Evolutionary conservation across 2,113 vertebrate genomes (phyloP).

Genomic region (Hippoglossus stenolepis): DNA sequence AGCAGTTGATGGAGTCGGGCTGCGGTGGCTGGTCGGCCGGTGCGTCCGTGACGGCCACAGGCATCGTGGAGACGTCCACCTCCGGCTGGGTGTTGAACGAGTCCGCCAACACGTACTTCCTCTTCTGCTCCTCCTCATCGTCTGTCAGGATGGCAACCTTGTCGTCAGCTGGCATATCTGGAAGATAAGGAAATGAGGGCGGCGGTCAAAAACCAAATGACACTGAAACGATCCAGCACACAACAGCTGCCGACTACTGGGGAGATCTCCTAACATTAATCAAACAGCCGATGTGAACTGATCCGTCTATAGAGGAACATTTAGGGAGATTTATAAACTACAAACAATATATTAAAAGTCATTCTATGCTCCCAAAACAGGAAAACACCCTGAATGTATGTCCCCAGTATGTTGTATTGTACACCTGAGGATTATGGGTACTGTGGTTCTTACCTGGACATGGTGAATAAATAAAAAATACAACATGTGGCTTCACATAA

Average conservation of each 20-base stretch:
- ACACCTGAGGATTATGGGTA: no score
- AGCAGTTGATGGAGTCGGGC: constrained; percentile 86
- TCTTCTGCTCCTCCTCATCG: constrained; percentile 96
- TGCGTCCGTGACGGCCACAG: background rate
- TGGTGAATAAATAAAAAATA: no score
- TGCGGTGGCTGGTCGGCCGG: constrained; percentile 42
- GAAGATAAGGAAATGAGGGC: constrained; percentile 44
- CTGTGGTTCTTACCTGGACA: no score
- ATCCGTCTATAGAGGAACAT: background rate
- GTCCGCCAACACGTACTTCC: constrained; percentile 90
- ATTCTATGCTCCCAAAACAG: no score
- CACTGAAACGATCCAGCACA: background rate
- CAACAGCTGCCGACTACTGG: no score
- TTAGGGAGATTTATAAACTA: background rate
- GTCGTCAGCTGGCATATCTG: constrained; percentile 92
- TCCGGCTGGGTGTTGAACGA: constrained; percentile 84
- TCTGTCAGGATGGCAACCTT: constrained; percentile 96
- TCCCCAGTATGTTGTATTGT: no score
- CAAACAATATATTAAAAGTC: background rate
- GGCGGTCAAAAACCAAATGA: constrained; percentile 29
- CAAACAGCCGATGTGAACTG: background rate
- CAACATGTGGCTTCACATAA: no score
- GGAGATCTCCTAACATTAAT: background rate
- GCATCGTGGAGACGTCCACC: constrained; percentile 40
- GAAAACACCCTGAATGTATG: no score